These are phyloP conservation scores for Orientallactaga sibirica DNA, from an alignment of 2,797 vertebrate genomes.

Conservation along the genomic window DNA sequence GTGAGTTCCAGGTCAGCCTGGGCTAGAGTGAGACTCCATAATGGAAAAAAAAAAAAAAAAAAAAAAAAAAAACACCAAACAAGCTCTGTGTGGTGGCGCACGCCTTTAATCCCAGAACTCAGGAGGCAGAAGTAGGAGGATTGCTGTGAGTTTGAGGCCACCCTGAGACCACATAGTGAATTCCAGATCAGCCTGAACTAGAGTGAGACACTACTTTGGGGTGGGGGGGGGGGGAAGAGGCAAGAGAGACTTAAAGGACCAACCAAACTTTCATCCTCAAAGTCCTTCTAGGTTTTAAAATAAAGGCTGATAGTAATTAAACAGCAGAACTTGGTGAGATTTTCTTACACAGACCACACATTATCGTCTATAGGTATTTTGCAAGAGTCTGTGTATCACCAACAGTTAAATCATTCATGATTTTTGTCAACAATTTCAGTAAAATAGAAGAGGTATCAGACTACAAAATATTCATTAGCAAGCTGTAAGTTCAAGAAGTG, in stretches of 20 bases:
- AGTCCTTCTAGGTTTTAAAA: constrained; percentile 27
- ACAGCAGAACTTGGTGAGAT: background rate
- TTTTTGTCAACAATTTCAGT: background rate
- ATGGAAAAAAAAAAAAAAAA: no score
- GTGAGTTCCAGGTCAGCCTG: no score
- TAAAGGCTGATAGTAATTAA: background rate
- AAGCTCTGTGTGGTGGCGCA: no score
- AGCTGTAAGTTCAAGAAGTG: background rate
- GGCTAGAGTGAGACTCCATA: no score
- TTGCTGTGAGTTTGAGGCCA: no score
- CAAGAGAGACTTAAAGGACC: background rate
- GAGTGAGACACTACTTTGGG: no score
- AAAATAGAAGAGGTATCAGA: background rate
- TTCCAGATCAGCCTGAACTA: no score
- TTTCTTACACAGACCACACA: background rate
- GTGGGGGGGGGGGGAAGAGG: no score
- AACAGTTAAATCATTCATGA: background rate
- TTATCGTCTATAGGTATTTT: background rate
- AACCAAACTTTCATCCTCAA: background rate
- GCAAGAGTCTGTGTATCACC: background rate
- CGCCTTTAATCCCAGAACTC: no score
- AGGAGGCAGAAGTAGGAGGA: no score
- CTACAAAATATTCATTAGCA: background rate
- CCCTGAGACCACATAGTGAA: no score
- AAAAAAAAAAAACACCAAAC: no score